Evolutionary conservation across 1,140 invertebrate genomes (phyloP), one percentile per base, ranked within the genome.

Genomic region (Drosophila nikananu): DNA sequence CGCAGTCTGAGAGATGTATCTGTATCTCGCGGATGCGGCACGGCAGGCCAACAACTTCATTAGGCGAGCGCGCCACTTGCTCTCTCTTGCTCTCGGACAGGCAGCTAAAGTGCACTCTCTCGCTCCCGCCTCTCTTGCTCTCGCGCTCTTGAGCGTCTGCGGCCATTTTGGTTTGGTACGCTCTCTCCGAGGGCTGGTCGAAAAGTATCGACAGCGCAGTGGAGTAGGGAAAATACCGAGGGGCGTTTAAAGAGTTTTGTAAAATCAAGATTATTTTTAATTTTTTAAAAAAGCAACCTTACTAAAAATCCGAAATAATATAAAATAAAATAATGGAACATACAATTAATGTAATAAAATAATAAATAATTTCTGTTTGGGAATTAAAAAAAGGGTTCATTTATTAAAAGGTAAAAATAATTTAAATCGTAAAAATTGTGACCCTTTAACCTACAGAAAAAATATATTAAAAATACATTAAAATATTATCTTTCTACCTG

Each of bases 1-100:
- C 77, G 86, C 81, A 81, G 72, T 87, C 77, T 87, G 83, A 84
- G 84, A 90, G 86, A 89, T 89, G 57, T 64, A 77, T 77, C 65
- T 64, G 58, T 64, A 78, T 83, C 54, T 63, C 77, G 62, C 62
- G 80, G 72, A 83, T 76, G 80, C 77, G 60, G 65, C 76, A 75
- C 75, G 65, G 74, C 74, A 76, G 51, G 67, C 61, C 55, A 72
- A 89, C 84, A 89, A 84, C 84, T 89, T 89, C 78, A 89, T 89
- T 89, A 89, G 68, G 73, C 62, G 74, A 75, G 65, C 71, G 73
- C 80, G 65, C 71, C 74, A 42, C 58, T 75, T 32, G 41, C 54
- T 35, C 59, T 60, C 67, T 57, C 67, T 58, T 49, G 35, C 32
- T 60, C 62, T 54, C 21, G 32, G 13, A 48, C 51, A 41, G 41